Base-by-base conservation (phyloP, 2,113 vertebrate species). In the Stegastes partitus region DNA sequence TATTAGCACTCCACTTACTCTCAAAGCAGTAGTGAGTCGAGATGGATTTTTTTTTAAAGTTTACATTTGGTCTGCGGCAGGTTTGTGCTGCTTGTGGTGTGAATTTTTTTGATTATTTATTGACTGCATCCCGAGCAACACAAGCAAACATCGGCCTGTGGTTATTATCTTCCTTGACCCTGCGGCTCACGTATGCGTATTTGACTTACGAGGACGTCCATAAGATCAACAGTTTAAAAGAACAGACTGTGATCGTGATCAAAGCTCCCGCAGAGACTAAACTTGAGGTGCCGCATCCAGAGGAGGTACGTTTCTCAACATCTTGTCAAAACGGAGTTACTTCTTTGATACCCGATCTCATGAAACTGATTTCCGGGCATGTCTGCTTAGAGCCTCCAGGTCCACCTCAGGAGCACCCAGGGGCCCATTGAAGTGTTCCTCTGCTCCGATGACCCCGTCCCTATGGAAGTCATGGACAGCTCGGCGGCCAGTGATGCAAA, bases 211-310 rank as follows among this genome's bases (percentile, higher is more conserved):
- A 98, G 91, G 98, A 99, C 85, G 93, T 99, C 87, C 63, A 94
- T 86, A 94, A 91, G 91, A 96, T 98, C 84, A 95, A 96, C 89
- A 94, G 94, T 91, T 93, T 98, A 82, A 96, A 94, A 93, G 97
- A 97, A 82, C 97, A 99, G 95, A 98, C 97, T 77, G 96, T 99
- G 88, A 96, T 99, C 57, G 96, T 97, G 76, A 95, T 99, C 90
- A 99, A 97, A 96, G 98, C 97, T 51, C 98, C 98, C 54, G 95
- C 95, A 66, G 97, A 97, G 94, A 99, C 98, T 53, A 96, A 94
- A 91, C 95, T 99, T 87, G 96, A 98, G 93, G 96, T 99, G 92
- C 96, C 96, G 87, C 96, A 98, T 75, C 97, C 96, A 54, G 77
- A 95, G 67, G 96, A 99, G 96, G 98, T 99, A 97, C 91, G 5